phyloP scores from a whole-genome alignment of 2,888 invertebrate species.

The Lasioglossum calceatum region DNA sequence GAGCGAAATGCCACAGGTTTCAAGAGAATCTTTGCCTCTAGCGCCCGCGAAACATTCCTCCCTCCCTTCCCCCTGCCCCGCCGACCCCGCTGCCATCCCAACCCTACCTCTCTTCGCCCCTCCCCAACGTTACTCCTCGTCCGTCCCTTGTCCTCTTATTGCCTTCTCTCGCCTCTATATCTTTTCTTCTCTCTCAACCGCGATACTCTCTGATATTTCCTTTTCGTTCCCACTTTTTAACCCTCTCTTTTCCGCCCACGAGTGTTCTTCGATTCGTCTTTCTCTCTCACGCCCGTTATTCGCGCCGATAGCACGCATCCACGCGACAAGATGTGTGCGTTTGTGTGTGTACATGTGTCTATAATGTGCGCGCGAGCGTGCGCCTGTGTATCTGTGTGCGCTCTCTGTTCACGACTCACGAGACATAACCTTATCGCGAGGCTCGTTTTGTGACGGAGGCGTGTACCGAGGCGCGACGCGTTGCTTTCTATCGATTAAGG shows the following conservation, averaged over 20 bases:
- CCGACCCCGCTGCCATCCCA: neutral
- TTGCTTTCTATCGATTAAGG: conserved; percentile 70
- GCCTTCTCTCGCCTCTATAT: neutral
- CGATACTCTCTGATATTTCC: conserved; percentile 32
- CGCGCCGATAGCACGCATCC: conserved; percentile 41
- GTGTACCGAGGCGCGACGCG: conserved; percentile 57
- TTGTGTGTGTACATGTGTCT: neutral
- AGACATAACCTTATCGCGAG: conserved; percentile 64
- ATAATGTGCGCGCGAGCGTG: neutral
- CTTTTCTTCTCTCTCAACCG: conserved; percentile 17
- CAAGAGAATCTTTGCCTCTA: conserved; percentile 67
- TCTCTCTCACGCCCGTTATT: conserved; percentile 45
- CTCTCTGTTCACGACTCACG: conserved; percentile 47
- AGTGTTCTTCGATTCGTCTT: conserved; percentile 31
- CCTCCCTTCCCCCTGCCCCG: neutral
- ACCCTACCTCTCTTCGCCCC: conserved; percentile 3
- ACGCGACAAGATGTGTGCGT: neutral
- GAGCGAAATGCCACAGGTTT: conserved; percentile 77
- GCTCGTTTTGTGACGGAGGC: conserved; percentile 56
- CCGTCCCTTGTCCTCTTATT: neutral
- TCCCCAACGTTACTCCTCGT: neutral
- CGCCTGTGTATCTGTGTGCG: conserved; percentile 10
- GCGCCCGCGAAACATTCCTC: conserved; percentile 58
- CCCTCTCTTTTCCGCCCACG: conserved; percentile 18
- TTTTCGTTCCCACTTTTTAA: conserved; percentile 26